Conservation (phyloP, 2,797 vertebrate genomes). For the Philypnodon macrostomus region DNA sequence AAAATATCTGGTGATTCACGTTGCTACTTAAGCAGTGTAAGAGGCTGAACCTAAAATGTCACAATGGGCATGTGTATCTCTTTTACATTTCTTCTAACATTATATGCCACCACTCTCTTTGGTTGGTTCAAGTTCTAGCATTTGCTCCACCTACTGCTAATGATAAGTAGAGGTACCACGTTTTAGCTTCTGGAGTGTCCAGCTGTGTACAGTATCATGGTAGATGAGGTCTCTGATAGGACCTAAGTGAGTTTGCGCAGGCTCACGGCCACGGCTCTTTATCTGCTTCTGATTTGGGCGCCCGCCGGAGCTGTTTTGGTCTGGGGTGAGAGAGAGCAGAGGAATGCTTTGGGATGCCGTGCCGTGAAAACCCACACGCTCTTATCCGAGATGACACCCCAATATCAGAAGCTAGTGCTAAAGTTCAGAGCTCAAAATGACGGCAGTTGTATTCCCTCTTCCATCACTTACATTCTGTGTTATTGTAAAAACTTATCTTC, state of each 20-base stretch:
- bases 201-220: slow-evolving; percentile 59
- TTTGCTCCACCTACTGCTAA: slow-evolving; percentile 33
- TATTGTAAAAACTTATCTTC: slow-evolving; percentile 7
- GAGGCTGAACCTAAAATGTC: too few relatives aligned
- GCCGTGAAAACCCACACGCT: slow-evolving; percentile 20
- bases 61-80: too few relatives aligned
- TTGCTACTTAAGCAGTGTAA: too few relatives aligned
- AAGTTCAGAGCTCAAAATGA: slow-evolving; percentile 35
- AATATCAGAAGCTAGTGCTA: slow-evolving; percentile 29
- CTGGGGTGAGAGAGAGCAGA: slow-evolving; percentile 51
- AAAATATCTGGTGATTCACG: too few relatives aligned
- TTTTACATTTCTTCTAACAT: too few relatives aligned
- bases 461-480: not conserved
- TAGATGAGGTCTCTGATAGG: slow-evolving; percentile 60
- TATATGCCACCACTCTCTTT: not conserved
- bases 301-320: slow-evolving; percentile 67
- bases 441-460: slow-evolving; percentile 15
- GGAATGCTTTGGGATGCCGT: slow-evolving; percentile 56
- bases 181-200: slow-evolving; percentile 44
- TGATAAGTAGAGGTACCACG: slow-evolving; percentile 17
- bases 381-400: slow-evolving; percentile 35
- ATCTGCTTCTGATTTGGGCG: slow-evolving; percentile 74
- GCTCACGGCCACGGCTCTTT: slow-evolving; percentile 47
- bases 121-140: slow-evolving; percentile 3
- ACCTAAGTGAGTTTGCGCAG: slow-evolving; percentile 49